phyloP scores from a whole-genome alignment of 1,140 invertebrate species.

The Popillia japonica region DNA sequence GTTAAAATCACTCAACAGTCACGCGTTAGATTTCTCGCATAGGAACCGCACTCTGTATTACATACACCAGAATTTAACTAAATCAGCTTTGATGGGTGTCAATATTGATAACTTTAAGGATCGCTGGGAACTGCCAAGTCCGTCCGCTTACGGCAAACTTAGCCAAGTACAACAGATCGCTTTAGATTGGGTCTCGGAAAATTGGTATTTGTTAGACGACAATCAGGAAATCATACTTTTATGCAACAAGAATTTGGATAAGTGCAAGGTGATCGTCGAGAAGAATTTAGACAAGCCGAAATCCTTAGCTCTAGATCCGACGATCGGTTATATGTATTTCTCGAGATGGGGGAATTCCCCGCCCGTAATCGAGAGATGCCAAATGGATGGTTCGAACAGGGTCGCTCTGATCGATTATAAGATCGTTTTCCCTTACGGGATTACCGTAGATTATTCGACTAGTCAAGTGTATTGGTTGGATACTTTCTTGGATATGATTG shows the following conservation, averaged over 20 bases:
- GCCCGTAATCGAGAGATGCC: constrained; percentile 70
- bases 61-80: constrained; percentile 68
- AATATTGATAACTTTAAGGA: constrained; percentile 68
- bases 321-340: constrained; percentile 79
- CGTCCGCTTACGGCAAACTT: constrained; percentile 66
- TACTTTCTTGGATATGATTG: constrained; percentile 77
- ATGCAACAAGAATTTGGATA: constrained; percentile 70
- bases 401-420: constrained; percentile 66
- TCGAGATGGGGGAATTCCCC: constrained; percentile 74
- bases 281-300: constrained; percentile 75
- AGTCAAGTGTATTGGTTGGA: constrained; percentile 82
- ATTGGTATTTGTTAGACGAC: constrained; percentile 87
- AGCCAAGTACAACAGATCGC: constrained; percentile 74
- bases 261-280: constrained; percentile 74
- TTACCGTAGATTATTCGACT: constrained; percentile 77
- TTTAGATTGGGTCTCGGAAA: constrained; percentile 85
- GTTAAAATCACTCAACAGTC: constrained; percentile 60
- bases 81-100: constrained; percentile 67
- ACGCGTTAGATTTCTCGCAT: constrained; percentile 65
- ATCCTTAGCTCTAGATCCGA: constrained; percentile 84
- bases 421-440: constrained; percentile 77
- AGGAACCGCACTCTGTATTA: constrained; percentile 74
- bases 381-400: constrained; percentile 68
- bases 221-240: constrained; percentile 75
- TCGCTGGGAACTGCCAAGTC: constrained; percentile 66